phyloP scores from a whole-genome alignment of 2,113 vertebrate species.

The Trogon surrucura region DNA sequence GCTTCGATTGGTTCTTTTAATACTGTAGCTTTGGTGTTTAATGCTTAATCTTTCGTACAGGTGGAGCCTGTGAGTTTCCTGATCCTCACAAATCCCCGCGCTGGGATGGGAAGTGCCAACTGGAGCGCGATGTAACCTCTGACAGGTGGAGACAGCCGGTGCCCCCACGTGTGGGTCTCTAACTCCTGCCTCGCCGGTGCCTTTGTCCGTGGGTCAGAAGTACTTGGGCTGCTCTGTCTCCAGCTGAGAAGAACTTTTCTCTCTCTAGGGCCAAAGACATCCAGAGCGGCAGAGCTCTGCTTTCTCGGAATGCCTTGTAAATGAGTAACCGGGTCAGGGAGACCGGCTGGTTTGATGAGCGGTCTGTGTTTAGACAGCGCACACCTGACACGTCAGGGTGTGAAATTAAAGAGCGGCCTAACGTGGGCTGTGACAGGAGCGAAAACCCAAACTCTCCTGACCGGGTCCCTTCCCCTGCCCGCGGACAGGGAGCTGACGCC shows the following conservation, averaged over 20 bases:
- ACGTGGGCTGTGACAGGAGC: not conserved
- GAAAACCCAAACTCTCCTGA: not conserved
- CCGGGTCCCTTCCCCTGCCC: not conserved
- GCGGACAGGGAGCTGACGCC: not conserved
- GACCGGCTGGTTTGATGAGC: accelerated
- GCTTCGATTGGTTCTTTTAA: not conserved
- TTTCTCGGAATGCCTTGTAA: not conserved
- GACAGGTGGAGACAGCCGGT: accelerated
- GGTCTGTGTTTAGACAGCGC: accelerated
- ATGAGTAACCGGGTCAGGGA: not conserved
- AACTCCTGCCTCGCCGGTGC: not conserved
- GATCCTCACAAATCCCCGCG: not conserved
- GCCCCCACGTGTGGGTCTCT: not conserved
- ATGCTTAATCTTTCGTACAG: not conserved
- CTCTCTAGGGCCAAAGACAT: accelerated
- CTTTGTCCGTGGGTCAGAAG: not conserved
- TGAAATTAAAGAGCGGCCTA: not conserved
- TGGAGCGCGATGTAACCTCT: accelerated
- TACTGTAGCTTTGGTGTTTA: not conserved
- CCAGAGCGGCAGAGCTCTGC: not conserved
- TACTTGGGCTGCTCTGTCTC: not conserved
- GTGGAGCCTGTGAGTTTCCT: not conserved
- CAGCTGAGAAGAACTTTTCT: not conserved
- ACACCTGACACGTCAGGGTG: accelerated
- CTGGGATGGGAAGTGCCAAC: not conserved